Evolutionary conservation across 2,888 invertebrate genomes (phyloP).

Genomic region (Zeuzera pyrina): DNA sequence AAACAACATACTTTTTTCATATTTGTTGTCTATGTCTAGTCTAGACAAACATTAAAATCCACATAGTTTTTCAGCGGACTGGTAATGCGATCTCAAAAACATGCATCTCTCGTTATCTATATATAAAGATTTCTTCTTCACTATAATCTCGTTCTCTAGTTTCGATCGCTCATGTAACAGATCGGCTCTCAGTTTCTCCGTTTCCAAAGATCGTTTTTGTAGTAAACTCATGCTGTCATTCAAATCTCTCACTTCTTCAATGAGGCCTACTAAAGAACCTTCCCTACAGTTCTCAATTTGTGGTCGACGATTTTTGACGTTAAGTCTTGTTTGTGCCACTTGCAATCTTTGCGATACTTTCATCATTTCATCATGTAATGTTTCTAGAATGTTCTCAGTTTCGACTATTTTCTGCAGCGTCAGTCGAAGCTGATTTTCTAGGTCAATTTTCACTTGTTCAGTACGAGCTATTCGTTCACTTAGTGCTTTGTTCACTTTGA

Average conservation of each 20-base stretch:
- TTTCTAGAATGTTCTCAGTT: slow-evolving; percentile 54
- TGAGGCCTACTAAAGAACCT: slow-evolving; percentile 49
- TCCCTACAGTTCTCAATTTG: slow-evolving; percentile 62
- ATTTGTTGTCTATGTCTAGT: no score
- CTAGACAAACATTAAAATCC: slow-evolving; percentile 54
- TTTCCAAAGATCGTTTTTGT: slow-evolving; percentile 47
- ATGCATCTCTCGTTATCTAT: slow-evolving; percentile 55
- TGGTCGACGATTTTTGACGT: slow-evolving; percentile 51
- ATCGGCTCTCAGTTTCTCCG: slow-evolving; percentile 48
- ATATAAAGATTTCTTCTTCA: slow-evolving; percentile 55
- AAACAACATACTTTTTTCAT: no score
- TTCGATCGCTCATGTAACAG: slow-evolving; percentile 53
- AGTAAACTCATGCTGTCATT: slow-evolving; percentile 55
- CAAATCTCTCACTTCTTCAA: slow-evolving; percentile 57
- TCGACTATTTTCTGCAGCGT: slow-evolving; percentile 53
- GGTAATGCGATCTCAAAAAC: slow-evolving; percentile 54
- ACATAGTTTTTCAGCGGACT: slow-evolving; percentile 60
- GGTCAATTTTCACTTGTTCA: slow-evolving; percentile 79
- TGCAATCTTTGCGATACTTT: slow-evolving; percentile 56
- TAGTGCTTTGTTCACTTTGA: slow-evolving; percentile 82
- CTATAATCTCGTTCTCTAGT: slow-evolving; percentile 58
- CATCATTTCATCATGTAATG: slow-evolving; percentile 52
- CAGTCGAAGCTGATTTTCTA: slow-evolving; percentile 79
- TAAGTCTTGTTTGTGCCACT: slow-evolving; percentile 59
- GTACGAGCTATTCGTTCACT: slow-evolving; percentile 81